Base-by-base conservation (phyloP, 2,888 invertebrate species). In the Hydrotaea diabolus region DNA sequence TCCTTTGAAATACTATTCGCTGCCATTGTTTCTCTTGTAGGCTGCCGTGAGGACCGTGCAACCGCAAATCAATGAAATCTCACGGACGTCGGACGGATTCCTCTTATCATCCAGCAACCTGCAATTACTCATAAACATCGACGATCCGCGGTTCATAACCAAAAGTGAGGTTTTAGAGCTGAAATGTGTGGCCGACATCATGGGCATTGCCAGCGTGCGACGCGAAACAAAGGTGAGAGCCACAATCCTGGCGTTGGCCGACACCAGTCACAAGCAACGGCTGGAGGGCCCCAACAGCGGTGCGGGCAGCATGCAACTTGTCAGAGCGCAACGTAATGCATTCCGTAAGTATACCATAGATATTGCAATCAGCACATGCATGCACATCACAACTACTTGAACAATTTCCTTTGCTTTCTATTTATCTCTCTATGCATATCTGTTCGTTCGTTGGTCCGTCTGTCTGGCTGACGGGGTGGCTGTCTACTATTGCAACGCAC, bases 21-120 rank as follows among this genome's bases (percentile, higher is more conserved):
- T 62, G n/a, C 9, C 46, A 5, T 19, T 46, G 39, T 46, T 69
- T 69, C 23, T 46, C 46, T 69, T 69, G 46, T 86, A 92, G 92
- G 92, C 92, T 79, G 89, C 92, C 71, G 86, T 88, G 72, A 89
- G 88, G 83, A 89, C 90, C 76, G 87, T 92, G 36, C 90, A 91
- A 86, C 91, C 91, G 64, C 91, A 91, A 89, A 90, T 91, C 88
- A 92, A 92, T 87, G 92, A 92, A 87, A 90, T 91, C 89, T 90
- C 91, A 86, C 91, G 90, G 81, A 91, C 90, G 82, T 86, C 88
- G 66, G 91, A 92, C 73, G 92, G 92, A 80, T 92, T 92, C 86
- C 88, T 89, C 55, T 89, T 92, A 69, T 91, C 90, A 81, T 89
- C 90, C 73, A 91, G 91, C 88, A 92, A 89, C 87, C 87, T 92